Base-by-base conservation (phyloP, 1,140 invertebrate genomes). In the Cheumatopsyche charites region DNA sequence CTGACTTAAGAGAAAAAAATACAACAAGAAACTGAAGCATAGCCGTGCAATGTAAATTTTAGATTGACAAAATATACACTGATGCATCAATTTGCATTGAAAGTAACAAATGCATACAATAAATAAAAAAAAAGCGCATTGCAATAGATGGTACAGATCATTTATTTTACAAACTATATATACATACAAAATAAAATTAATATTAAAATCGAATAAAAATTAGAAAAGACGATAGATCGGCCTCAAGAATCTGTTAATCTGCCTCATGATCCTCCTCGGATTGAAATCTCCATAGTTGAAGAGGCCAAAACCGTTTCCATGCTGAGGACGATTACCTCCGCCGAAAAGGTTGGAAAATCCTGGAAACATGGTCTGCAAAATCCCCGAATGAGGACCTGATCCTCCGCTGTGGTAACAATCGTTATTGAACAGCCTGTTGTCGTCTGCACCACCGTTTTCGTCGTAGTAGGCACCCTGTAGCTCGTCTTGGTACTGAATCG, bases 151-250 rank as follows among this genome's bases (percentile, higher is more conserved):
- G n/a, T n/a, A n/a, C n/a, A n/a, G n/a, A 43, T 36, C 15, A 63
- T 41, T 41, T 43, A 63, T 63, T 63, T 63, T n/a, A n/a, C n/a
- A n/a, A n/a, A n/a, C 7, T n/a, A 21, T 61, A 55, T 21, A 55
- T 26, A 23, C n/a, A 11, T 55, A 68, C 23, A 43, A 26, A 52
- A 29, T 36, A 49, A 29, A 42, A 13, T 4, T 43, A 1, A 15
- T 21, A 66, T 29, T 49, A 42, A 11, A 29, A 63, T 42, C 15
- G 41, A n/a, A 15, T 63, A 17, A 29, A 42, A 21, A 47, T 67
- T 36, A 74, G 67, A 74, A 71, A n/a, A 74, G 36, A 17, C 73
- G 68, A 49, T 74, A 74, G 1, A 74, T 49, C 0, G 73, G 73
- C 13, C 73, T 63, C 7, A 74, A 45, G 19, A 74, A 74, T 68